phyloP scores from a whole-genome alignment of 2,797 vertebrate species.

The Lagocephalus sceleratus region DNA sequence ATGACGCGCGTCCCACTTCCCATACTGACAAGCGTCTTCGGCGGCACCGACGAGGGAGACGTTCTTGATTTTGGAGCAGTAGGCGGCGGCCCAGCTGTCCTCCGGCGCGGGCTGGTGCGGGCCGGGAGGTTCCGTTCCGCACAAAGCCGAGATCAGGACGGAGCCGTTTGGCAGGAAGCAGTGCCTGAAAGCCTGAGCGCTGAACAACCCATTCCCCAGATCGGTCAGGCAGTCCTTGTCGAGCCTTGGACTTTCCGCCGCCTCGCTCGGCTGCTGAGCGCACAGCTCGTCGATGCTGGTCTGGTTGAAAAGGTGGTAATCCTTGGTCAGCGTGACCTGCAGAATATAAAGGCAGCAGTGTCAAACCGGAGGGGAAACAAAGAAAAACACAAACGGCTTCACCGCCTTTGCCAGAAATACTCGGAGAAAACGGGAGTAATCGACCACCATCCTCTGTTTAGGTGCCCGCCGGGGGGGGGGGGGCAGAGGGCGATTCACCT shows the following conservation, averaged over 20 bases:
- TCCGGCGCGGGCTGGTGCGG: constrained; percentile 52
- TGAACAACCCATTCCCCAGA: constrained; percentile 72
- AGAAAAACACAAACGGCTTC: constrained; percentile 1
- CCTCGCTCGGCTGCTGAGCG: constrained; percentile 66
- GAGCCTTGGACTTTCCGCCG: constrained; percentile 30
- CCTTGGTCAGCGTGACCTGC: constrained; percentile 68
- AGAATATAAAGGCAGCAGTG: constrained; percentile 20
- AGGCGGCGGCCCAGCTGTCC: constrained; percentile 74
- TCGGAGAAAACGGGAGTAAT: constrained; percentile 3
- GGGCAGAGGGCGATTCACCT: constrained; percentile 50
- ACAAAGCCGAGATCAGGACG: constrained; percentile 72
- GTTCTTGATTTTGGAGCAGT: constrained; percentile 69
- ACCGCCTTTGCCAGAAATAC: neutral
- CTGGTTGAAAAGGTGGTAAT: constrained; percentile 73
- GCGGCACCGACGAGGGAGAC: constrained; percentile 39
- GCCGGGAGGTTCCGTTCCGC: constrained; percentile 61
- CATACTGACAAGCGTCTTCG: constrained; percentile 70
- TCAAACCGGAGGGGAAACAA: constrained; percentile 1
- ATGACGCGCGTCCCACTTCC: constrained; percentile 62
- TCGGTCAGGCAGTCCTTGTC: constrained; percentile 72
- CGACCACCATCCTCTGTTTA: no score
- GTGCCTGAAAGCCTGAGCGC: constrained; percentile 78
- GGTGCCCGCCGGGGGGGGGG: no score
- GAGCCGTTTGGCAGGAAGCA: constrained; percentile 85
- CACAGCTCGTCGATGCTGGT: constrained; percentile 80